These are phyloP conservation scores for Anas bahamensis DNA, from an alignment of 2,797 vertebrate genomes.

Conservation along the genomic window DNA sequence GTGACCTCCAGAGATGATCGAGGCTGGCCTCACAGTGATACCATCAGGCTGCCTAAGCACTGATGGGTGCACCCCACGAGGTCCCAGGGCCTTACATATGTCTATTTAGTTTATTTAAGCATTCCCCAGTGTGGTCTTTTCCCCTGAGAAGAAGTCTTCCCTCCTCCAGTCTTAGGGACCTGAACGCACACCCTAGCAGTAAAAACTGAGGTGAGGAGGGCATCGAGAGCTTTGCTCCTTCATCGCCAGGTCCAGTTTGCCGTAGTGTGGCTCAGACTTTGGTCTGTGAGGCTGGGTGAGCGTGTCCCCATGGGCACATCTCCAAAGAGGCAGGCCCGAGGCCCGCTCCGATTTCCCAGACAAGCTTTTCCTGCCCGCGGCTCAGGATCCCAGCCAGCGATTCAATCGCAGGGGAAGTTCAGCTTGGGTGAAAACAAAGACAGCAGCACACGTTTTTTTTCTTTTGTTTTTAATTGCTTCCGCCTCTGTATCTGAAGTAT, in stretches of 20 bases:
- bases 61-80: background rate
- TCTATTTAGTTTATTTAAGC: background rate
- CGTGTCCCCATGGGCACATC: background rate
- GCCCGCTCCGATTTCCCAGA: constrained; percentile 53
- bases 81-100: background rate
- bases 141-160: background rate
- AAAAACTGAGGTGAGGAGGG: background rate
- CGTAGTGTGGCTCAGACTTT: background rate
- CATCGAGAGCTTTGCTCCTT: background rate
- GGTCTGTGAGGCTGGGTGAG: background rate
- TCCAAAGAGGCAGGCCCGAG: constrained; percentile 46
- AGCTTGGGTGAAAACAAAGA: constrained; percentile 71
- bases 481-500: background rate
- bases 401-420: constrained; percentile 69
- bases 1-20: background rate
- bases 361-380: constrained; percentile 49
- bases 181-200: background rate
- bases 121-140: background rate
- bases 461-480: constrained; percentile 60
- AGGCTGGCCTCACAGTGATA: background rate
- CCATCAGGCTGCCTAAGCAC: background rate
- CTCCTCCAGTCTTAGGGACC: background rate
- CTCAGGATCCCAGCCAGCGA: constrained; percentile 61
- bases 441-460: background rate
- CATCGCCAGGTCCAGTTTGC: background rate